Base-by-base conservation (phyloP, 1,140 invertebrate species). In the Rhyzopertha dominica region DNA sequence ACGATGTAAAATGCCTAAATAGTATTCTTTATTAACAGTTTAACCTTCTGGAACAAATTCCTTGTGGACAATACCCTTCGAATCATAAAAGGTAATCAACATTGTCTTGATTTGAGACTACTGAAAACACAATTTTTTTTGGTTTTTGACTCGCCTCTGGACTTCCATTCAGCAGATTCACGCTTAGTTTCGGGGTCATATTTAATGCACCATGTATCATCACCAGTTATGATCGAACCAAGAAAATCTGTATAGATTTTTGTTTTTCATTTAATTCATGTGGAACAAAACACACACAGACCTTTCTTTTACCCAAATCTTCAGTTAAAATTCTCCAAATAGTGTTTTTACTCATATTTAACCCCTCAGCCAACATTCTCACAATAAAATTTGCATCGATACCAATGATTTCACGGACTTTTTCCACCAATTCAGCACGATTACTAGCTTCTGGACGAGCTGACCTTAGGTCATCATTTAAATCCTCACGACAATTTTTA, bases 231-330 rank as follows among this genome's bases (percentile, higher is more conserved):
- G n/a, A n/a, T n/a, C 4, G 29, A 30, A 5, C 16, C n/a, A 5
- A 30, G 29, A 30, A 32, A 32, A 10, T 32, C 14, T 14, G 30
- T 4, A 32, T 32, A 14, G 14, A n/a, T 32, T 10, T 14, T 32
- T 32, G 30, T 14, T 14, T 8, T 32, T 32, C 30, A 32, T 12
- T 32, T 32, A 32, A 32, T 14, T 12, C 4, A 16, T 32, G 4
- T 32, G 30, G 4, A 13, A 30, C 29, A n/a, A 30, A 32, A 13
- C 14, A 8, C 4, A 18, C 30, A 32, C 30, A 32, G 30, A 32
- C 14, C 4, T 32, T 32, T 32, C 30, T 32, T 32, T 32, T 32
- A 32, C 2, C n/a, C 30, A 19, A 32, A 32, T 32, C 30, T 32
- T 32, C 30, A 13, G 30, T 32, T 32, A 32, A 13, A 32, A 32